Percentiles rank a stretch among this genome's conserved stretches.
These are phyloP conservation scores for Axinella damicornis DNA, from an alignment of 37 sponge, comb jelly and placozoan species.

Conservation along the genomic window DNA sequence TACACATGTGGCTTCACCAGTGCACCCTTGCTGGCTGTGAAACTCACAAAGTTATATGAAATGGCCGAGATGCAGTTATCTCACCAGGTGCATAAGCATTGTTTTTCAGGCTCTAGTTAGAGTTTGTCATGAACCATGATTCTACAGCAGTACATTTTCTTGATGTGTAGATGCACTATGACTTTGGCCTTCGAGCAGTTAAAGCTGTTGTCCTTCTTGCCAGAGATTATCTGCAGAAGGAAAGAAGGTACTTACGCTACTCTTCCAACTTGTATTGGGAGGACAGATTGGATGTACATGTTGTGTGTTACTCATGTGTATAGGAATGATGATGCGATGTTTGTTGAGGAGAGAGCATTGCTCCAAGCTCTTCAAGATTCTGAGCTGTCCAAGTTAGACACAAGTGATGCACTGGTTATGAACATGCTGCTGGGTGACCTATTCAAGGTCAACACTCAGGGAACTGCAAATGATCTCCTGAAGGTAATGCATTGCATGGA, in stretches of 20 bases:
- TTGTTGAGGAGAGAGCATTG: constrained; percentile 8
- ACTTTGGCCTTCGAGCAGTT: constrained; percentile 85
- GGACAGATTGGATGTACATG: too few relatives aligned
- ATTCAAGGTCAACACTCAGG: background rate
- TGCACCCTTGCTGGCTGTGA: constrained; percentile 64
- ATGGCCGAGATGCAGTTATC: constrained; percentile 66
- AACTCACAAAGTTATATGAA: constrained; percentile 74
- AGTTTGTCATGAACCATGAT: too few relatives aligned
- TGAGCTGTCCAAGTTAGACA: constrained; percentile 5
- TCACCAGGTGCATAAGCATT: constrained; percentile 29
- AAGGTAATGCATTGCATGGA: too few relatives aligned
- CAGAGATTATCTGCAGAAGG: constrained; percentile 45
- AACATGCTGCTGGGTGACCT: constrained; percentile 21
- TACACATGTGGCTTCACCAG: constrained; percentile 74
- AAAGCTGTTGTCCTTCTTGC: constrained; percentile 73
- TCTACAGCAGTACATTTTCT: too few relatives aligned
- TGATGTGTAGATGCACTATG: constrained; percentile 70
- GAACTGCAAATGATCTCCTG: too few relatives aligned
- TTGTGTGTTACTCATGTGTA: too few relatives aligned
- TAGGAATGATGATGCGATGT: too few relatives aligned
- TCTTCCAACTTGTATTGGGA: too few relatives aligned
- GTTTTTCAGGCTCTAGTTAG: background rate
- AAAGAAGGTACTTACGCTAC: constrained; percentile 2
- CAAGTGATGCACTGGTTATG: constrained; percentile 15
- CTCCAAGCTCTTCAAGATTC: constrained; percentile 4